These are phyloP conservation scores for Palythoa grandiflora DNA, from an alignment of 92 coral and sea anemone species.

Conservation along the genomic window DNA sequence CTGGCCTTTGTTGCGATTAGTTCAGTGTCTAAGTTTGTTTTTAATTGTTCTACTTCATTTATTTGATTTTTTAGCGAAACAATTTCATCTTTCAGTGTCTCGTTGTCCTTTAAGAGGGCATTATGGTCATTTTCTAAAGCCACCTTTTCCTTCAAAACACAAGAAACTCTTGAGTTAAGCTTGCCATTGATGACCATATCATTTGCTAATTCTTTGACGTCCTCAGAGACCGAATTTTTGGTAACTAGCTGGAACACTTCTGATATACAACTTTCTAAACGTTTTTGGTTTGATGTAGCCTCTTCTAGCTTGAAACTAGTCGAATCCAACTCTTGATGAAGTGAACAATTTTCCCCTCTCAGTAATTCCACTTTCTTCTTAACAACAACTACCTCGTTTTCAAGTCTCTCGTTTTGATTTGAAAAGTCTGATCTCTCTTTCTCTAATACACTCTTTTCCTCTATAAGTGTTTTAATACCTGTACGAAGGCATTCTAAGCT, in stretches of 20 bases:
- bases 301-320: conserved; percentile 12
- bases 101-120: conserved; percentile 64
- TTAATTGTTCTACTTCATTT: not conserved
- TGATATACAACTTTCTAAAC: not conserved
- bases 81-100: conserved; percentile 67
- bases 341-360: conserved; percentile 9
- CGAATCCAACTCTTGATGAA: conserved; percentile 10
- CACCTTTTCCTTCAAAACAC: not conserved
- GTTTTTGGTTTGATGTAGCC: not conserved
- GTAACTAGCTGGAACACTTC: not conserved
- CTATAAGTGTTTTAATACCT: conserved; percentile 2
- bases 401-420: conserved; percentile 9
- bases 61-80: conserved; percentile 62
- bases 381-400: not conserved
- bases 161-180: conserved; percentile 14
- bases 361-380: not conserved
- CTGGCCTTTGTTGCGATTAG: conserved; percentile 13
- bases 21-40: conserved; percentile 8
- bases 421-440: not conserved
- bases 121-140: conserved; percentile 30
- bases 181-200: conserved; percentile 14
- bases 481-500: conserved; percentile 9
- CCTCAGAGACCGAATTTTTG: not conserved
- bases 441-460: conserved; percentile 14
- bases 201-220: not conserved